Base-by-base conservation (phyloP, 2,113 vertebrate species). In the Eubucco bourcierii region DNA sequence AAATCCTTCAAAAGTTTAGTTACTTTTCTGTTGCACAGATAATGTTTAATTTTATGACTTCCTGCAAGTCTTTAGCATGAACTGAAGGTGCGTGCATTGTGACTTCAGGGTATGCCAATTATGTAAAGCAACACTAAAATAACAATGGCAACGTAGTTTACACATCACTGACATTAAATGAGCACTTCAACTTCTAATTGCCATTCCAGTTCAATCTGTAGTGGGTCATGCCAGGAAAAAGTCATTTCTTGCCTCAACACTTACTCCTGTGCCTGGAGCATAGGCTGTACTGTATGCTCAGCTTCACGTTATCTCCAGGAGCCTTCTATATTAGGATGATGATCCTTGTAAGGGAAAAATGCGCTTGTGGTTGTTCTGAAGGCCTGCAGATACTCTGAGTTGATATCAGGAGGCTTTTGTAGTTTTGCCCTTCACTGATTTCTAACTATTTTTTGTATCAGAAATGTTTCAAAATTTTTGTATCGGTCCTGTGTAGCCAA, bases 41-140 rank as follows among this genome's bases (percentile, higher is more conserved):
- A 96, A 91, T 94, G 91, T 91, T 97, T 95, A 82, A 96, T 97
- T 98, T 97, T 97, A 97, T 92, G 92, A 97, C 95, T 96, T 97
- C 97, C 97, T 98, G 91, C 84, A 96, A 96, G 94, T 96, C 96
- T 97, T 93, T 93, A 93, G 85, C 92, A 70, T 90, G 78, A 95
- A 56, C 95, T 84, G 81, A 68, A 90, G 80, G 94, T 93, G 90
- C 55, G 47, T 81, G 82, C 66, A 80, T 85, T 95, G 93, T 97
- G 96, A 97, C 93, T 97, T 71, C 90, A 94, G 95, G 95, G 95
- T 95, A 94, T 89, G 95, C 90, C 90, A 96, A 95, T 97, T 97
- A 97, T 98, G 96, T 96, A 98, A 97, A 98, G 97, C 84, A 86
- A 91, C 94, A 96, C 96, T 96, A 97, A 97, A 97, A 96, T 97